Evolutionary conservation across 1,140 invertebrate species (phyloP).

Genomic region (Lordiphosa stackelbergi): DNA sequence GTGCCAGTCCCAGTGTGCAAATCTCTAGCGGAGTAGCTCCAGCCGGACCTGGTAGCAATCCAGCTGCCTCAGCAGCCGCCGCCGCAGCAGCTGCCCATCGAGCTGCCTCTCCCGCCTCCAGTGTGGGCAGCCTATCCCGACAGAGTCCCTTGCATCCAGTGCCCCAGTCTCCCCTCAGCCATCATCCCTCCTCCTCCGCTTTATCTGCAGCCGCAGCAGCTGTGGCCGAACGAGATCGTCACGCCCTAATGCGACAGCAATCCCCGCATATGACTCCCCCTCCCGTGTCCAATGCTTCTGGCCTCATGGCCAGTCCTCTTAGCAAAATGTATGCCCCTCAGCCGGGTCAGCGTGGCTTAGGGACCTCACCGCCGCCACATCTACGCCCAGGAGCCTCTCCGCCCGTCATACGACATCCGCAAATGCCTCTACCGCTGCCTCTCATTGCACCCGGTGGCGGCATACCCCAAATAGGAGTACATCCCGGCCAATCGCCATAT

Average conservation of each 20-base stretch:
- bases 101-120: slow-evolving; percentile 66
- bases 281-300: slow-evolving; percentile 76
- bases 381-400: slow-evolving; percentile 73
- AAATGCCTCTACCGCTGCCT: slow-evolving; percentile 74
- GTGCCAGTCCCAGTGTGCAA: slow-evolving; percentile 76
- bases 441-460: slow-evolving; percentile 70
- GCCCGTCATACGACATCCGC: slow-evolving; percentile 76
- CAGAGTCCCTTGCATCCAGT: slow-evolving; percentile 75
- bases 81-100: slow-evolving; percentile 68
- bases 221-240: slow-evolving; percentile 74
- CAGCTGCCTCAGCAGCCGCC: slow-evolving; percentile 50
- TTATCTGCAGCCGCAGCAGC: slow-evolving; percentile 67
- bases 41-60: slow-evolving; percentile 45
- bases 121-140: slow-evolving; percentile 70
- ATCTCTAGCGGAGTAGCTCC: slow-evolving; percentile 44
- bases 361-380: slow-evolving; percentile 77
- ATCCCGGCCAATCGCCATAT: slow-evolving; percentile 76
- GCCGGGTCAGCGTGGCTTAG: slow-evolving; percentile 64
- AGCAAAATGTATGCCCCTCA: slow-evolving; percentile 76
- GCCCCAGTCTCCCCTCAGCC: slow-evolving; percentile 67
- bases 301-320: slow-evolving; percentile 76
- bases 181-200: slow-evolving; percentile 73
- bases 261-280: slow-evolving; percentile 77
- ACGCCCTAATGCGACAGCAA: slow-evolving; percentile 75
- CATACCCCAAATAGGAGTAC: slow-evolving; percentile 72